phyloP scores from a whole-genome alignment of 2,113 vertebrate species.

The Pristiophorus japonicus region DNA sequence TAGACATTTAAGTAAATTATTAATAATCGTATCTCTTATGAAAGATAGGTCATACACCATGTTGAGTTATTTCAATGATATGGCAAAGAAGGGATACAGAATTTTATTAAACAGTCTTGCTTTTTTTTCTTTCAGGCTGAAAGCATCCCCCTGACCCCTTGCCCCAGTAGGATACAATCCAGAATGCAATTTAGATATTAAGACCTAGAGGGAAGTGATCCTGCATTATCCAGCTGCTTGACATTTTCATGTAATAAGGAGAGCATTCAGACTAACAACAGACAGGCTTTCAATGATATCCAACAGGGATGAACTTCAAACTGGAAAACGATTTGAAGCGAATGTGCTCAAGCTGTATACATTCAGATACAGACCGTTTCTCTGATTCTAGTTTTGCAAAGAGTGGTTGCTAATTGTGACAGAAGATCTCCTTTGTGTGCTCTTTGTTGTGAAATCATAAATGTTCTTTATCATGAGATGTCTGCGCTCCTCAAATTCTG shows the following conservation, averaged over 20 bases:
- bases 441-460: too few relatives aligned
- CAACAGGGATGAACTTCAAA: slow-evolving; percentile 3
- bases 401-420: too few relatives aligned
- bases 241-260: slow-evolving; percentile 5
- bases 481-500: too few relatives aligned
- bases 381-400: not conserved
- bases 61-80: not conserved
- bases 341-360: not conserved
- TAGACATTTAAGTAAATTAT: not conserved
- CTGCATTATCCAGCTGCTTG: not conserved
- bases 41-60: not conserved
- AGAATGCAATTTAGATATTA: slow-evolving; percentile 15
- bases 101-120: not conserved
- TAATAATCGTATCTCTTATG: not conserved
- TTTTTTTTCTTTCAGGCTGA: not conserved
- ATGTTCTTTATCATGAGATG: too few relatives aligned
- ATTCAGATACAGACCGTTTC: not conserved
- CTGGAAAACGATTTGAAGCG: not conserved
- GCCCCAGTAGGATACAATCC: not conserved
- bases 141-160: not conserved
- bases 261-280: not conserved
- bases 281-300: not conserved
- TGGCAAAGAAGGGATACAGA: not conserved
- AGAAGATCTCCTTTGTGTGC: too few relatives aligned
- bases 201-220: not conserved